Evolutionary conservation across 1,140 invertebrate genomes (phyloP).

Genomic region (Portunus trituberculatus): DNA sequence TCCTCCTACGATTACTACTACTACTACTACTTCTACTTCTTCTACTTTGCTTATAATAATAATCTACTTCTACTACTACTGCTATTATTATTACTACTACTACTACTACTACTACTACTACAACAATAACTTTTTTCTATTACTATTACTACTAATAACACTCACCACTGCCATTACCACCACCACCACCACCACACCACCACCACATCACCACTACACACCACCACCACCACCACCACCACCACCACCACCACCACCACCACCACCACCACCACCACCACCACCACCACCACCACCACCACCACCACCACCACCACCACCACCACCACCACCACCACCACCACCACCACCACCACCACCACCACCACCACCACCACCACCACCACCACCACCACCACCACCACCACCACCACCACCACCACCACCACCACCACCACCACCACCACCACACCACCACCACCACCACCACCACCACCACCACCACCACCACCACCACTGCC

Average conservation of each 20-base stretch:
- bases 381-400: conserved; percentile 32
- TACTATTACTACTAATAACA: not conserved
- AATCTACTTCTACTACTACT: not conserved
- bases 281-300: not conserved
- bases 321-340: not conserved
- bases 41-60: not conserved
- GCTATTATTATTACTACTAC: not conserved
- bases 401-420: not conserved
- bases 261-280: not conserved
- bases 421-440: conserved; percentile 13
- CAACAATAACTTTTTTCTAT: not conserved
- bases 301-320: not conserved
- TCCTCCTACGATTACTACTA: not conserved
- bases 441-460: not conserved
- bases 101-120: not conserved
- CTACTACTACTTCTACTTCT: not conserved
- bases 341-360: not conserved
- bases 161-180: not conserved
- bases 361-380: conserved; percentile 36
- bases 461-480: not conserved
- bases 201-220: not conserved
- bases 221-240: not conserved
- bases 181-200: not conserved
- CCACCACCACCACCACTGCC: not conserved
- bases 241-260: not conserved